Evolutionary conservation across 1,140 invertebrate genomes (phyloP), one percentile per base, ranked within the genome.

Genomic region (Drosophila yakuba): DNA sequence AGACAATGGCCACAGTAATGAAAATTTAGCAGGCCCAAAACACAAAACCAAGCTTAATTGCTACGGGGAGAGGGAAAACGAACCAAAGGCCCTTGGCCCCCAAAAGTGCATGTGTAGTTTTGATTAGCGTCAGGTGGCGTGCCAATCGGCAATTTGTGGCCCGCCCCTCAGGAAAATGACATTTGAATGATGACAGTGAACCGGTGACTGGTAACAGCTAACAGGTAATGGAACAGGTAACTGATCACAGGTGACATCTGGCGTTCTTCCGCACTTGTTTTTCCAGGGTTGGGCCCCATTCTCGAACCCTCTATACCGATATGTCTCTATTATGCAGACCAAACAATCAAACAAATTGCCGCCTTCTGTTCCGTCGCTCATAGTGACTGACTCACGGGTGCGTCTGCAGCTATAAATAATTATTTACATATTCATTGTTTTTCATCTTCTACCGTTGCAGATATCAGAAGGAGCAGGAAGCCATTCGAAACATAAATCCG

Each of bases 171-270:
- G 66, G 57, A 64, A 60, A 71, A 78, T 80, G 80, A 69, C 84
- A 89, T 89, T 89, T 80, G 84, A 89, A 89, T 89, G 84, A 89
- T 89, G 84, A 89, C 85, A 79, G 64, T 72, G 57, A 75, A 75
- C 41, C 35, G 57, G 45, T 45, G 55, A 54, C 44, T 44, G 50
- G 47, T 68, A 14, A 41, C 64, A 47, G 61, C 23, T 64, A 47
- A 60, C 62, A 67, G 61, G 23, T 25, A 25, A 20, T 20, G 20
- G 20, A 20, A 25, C 25, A 25, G 25, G 61, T 58, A 38, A 60
- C 39, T 45, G 66, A 55, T 56, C 74, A 57, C 80, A 80, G 67
- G 67, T 71, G 67, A 71, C 84, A 89, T 84, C 80, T 89, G 84
- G 74, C 80, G 69, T 67, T 89, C 84, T 73, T 47, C 68, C 68